phyloP scores from a whole-genome alignment of 2,888 invertebrate species.

The Drosophila limbata region DNA sequence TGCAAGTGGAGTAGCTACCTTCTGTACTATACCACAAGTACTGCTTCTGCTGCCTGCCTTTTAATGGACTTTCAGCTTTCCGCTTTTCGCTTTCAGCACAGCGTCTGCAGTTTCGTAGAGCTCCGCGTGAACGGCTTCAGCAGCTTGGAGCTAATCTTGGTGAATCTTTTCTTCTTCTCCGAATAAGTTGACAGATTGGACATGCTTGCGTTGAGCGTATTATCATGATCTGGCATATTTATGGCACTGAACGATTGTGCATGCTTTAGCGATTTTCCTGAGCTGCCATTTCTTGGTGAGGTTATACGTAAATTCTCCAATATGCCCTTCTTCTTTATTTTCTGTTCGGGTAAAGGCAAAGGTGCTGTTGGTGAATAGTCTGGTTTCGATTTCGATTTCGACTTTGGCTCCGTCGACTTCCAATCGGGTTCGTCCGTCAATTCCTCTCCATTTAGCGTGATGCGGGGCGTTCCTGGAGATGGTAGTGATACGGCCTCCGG shows the following conservation, averaged over 20 bases:
- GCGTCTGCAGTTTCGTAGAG: conserved; percentile 69
- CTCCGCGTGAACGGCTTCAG: conserved; percentile 78
- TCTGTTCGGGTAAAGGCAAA: conserved; percentile 59
- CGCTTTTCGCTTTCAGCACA: conserved; percentile 46
- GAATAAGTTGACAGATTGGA: conserved; percentile 69
- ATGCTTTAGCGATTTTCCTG: conserved; percentile 56
- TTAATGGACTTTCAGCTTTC: background rate
- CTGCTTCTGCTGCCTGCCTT: conserved; percentile 2
- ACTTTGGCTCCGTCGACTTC: conserved; percentile 31
- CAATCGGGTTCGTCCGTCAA: conserved; percentile 42
- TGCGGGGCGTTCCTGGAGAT: conserved; percentile 55
- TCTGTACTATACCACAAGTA: background rate
- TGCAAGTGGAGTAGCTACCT: conserved; percentile 19
- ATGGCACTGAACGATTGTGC: conserved; percentile 77
- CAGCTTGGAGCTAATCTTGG: conserved; percentile 70
- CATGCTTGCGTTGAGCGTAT: conserved; percentile 63
- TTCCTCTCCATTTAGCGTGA: conserved; percentile 61
- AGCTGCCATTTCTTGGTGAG: conserved; percentile 38
- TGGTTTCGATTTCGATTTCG: conserved; percentile 26
- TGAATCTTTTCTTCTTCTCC: conserved; percentile 72
- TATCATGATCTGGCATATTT: conserved; percentile 62
- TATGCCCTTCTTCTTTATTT: conserved; percentile 49
- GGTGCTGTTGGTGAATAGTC: conserved; percentile 23
- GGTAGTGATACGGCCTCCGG: conserved; percentile 21
- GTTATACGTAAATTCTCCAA: conserved; percentile 48